A percentile compares a stretch with the other conserved stretches of the same genome.
phyloP scores from a whole-genome alignment of 2,797 vertebrate genomes.

The Eremophila alpestris region DNA sequence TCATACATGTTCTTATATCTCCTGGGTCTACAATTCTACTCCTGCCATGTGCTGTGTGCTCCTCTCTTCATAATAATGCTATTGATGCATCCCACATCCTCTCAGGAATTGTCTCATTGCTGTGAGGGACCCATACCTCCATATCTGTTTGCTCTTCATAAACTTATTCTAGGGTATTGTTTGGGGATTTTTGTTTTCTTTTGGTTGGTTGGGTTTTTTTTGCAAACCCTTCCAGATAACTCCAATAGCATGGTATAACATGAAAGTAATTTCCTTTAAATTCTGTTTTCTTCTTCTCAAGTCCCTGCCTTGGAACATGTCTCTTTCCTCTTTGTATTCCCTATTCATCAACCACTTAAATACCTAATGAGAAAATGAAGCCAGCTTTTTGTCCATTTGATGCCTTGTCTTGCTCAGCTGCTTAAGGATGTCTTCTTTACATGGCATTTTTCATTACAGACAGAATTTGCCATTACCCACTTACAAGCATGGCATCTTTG shows the following conservation, averaged over 20 bases:
- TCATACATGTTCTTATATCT: background rate
- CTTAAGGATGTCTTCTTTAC: conserved; percentile 20
- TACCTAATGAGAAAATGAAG: background rate
- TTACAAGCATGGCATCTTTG: conserved; percentile 32
- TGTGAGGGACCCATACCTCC: background rate
- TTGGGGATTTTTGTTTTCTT: background rate
- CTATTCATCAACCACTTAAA: conserved; percentile 59
- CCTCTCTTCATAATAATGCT: background rate
- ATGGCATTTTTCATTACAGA: background rate
- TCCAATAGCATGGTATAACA: background rate
- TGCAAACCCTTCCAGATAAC: background rate
- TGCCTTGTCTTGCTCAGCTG: conserved; percentile 18
- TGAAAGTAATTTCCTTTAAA: background rate
- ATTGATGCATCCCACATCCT: background rate
- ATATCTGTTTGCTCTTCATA: background rate
- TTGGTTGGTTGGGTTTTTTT: background rate
- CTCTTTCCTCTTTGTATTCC: background rate
- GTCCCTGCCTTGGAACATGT: background rate
- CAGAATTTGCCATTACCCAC: background rate
- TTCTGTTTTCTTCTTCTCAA: background rate
- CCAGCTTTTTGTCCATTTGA: conserved; percentile 21
- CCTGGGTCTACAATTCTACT: background rate
- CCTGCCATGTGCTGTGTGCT: background rate
- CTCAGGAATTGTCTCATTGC: background rate
- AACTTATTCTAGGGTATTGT: background rate